Evolutionary conservation across 2,888 invertebrate species (phyloP).

Genomic region (Drosophila multiciliata): DNA sequence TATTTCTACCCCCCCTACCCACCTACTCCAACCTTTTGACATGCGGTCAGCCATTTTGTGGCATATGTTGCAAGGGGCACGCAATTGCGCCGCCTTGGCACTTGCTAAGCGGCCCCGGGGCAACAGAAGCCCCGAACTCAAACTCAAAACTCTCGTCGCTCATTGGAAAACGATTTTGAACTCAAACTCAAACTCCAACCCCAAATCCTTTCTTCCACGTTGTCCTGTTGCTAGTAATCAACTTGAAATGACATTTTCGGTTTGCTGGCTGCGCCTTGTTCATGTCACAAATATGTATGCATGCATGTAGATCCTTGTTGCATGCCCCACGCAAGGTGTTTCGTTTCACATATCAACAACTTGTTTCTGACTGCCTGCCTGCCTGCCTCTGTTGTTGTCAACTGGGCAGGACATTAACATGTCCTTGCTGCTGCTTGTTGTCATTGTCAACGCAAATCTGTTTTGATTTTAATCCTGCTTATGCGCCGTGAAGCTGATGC

Average conservation of each 20-base stretch:
- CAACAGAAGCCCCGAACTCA: conserved; percentile 21
- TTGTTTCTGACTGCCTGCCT: conserved; percentile 38
- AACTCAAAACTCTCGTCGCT: conserved; percentile 20
- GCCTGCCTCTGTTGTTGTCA: conserved; percentile 45
- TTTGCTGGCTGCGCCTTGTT: conserved; percentile 25
- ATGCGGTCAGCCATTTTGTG: conserved; percentile 49
- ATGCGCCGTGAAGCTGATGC: conserved; percentile 62
- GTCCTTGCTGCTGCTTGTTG: conserved; percentile 50
- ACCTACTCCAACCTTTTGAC: background rate
- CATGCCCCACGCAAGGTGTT: conserved; percentile 65
- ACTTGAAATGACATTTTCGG: conserved; percentile 52
- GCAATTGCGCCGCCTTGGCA: conserved; percentile 13
- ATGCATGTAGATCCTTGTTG: conserved; percentile 9
- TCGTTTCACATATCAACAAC: conserved; percentile 71
- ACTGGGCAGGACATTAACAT: conserved; percentile 61
- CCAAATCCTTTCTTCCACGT: background rate
- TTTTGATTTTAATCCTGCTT: conserved; percentile 82
- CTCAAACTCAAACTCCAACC: background rate
- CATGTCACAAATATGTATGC: conserved; percentile 8
- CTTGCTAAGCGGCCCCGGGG: conserved; percentile 54
- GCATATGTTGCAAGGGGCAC: conserved; percentile 48
- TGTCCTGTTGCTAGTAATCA: conserved; percentile 31
- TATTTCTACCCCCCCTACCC: no score
- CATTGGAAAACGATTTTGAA: conserved; percentile 60
- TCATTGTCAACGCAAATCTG: conserved; percentile 80